Evolutionary conservation across 2,888 invertebrate genomes (phyloP).

Genomic region (Gari tellinella): DNA sequence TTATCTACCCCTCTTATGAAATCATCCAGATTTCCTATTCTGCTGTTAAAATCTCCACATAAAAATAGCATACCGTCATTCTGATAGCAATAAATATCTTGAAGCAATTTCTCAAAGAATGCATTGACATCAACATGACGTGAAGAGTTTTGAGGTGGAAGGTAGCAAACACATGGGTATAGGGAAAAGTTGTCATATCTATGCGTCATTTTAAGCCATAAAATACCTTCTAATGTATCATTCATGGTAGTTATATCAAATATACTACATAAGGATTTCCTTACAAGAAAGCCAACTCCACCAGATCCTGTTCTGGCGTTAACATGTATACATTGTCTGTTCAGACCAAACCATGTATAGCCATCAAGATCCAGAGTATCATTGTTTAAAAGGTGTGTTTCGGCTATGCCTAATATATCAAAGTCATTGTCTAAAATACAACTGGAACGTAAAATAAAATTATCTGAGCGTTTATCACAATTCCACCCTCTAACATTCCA

Average conservation of each 20-base stretch:
- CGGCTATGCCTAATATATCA: constrained; percentile 29
- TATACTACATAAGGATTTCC: constrained; percentile 3
- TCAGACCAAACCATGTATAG: constrained; percentile 38
- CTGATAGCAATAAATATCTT: constrained; percentile 20
- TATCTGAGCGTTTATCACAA: background rate
- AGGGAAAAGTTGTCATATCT: background rate
- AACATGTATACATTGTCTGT: constrained; percentile 24
- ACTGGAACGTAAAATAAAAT: background rate
- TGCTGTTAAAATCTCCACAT: constrained; percentile 41
- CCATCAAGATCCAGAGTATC: constrained; percentile 12
- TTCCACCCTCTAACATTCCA: constrained; percentile 15
- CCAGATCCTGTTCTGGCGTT: constrained; percentile 28
- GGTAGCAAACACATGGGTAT: constrained; percentile 34
- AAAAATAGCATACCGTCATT: constrained; percentile 19
- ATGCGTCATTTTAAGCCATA: constrained; percentile 15
- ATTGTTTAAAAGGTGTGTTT: constrained; percentile 22
- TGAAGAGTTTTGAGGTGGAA: constrained; percentile 34
- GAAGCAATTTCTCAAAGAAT: constrained; percentile 28
- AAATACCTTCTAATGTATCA: constrained; percentile 11
- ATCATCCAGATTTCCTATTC: constrained; percentile 24
- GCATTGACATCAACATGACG: constrained; percentile 11
- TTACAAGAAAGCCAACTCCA: constrained; percentile 29
- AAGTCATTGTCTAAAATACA: constrained; percentile 13
- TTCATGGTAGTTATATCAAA: constrained; percentile 14
- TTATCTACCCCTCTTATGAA: constrained; percentile 33